Evolutionary conservation across 2,888 invertebrate species (phyloP), one percentile per base, ranked within the genome.

Genomic region (Drosophila nr. perissopoda): DNA sequence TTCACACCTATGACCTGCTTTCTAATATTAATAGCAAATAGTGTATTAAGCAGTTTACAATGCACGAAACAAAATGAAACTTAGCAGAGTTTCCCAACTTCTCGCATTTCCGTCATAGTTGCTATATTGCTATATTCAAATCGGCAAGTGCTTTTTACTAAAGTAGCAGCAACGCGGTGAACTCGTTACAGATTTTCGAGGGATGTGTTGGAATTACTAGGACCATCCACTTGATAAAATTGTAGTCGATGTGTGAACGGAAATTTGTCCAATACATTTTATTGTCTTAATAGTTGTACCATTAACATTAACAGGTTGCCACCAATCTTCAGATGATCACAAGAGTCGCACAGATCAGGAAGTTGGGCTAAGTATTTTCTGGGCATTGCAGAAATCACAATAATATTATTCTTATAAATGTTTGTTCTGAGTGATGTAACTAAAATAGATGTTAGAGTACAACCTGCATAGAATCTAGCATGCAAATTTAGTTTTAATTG

Each of bases 1-100:
- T 56, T 8, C 27, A 4, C 13, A 69, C 54, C 0, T 11, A 2
- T 0, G 0, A 2, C 6, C 42, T 59, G 45, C 60, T 70, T 56
- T 1, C 0, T 3, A 11, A 4, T 25, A 1, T 25, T 45, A 25
- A 25, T 2, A 4, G 2, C 7, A n/a, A 0, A 4, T 5, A 21
- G 42, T n/a, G 7, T 1, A 21, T 8, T 0, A 38, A 69, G 63
- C 60, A 64, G 66, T 59, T 3, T 10, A 18, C 0, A 57, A 45
- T 49, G 71, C 71, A 60, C 31, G 2, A 8, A 2, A 45, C 7
- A 16, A 25, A 45, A 16, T 25, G 2, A 2, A 7, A 21, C 3
- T 21, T 21, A 13, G 42, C 42, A 7, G 21, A 7, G 42, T 45
- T 45, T 21, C n/a, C 3, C 10, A 40, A n/a, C 10, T 40, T 2